phyloP scores from a whole-genome alignment of 2,113 vertebrate genomes.

The Cairina moschata region DNA sequence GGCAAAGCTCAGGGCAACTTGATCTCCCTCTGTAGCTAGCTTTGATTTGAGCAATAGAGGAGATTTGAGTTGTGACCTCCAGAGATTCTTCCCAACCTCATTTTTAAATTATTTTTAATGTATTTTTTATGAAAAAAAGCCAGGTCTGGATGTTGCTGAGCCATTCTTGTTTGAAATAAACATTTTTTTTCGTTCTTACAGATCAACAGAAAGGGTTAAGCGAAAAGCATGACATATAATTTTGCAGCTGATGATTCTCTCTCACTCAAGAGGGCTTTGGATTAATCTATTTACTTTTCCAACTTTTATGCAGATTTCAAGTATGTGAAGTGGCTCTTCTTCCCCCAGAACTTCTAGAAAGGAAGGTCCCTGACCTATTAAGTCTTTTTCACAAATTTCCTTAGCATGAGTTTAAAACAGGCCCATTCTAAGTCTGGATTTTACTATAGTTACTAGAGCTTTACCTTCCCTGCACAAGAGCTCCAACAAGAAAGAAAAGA shows the following conservation, averaged over 20 bases:
- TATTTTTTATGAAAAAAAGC: neutral
- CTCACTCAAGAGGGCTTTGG: neutral
- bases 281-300: neutral
- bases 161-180: neutral
- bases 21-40: neutral
- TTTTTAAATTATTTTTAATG: neutral
- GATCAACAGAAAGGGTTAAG: neutral
- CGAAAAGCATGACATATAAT: neutral
- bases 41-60: neutral
- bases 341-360: neutral
- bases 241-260: neutral
- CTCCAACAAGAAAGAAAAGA: neutral
- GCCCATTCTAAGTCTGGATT: neutral
- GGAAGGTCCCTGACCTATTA: neutral
- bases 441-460: neutral
- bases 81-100: neutral
- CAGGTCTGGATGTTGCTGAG: neutral
- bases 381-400: neutral
- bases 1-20: neutral
- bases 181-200: neutral
- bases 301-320: neutral
- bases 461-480: neutral
- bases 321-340: neutral
- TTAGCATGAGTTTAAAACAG: neutral
- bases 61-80: neutral